phyloP scores from a whole-genome alignment of 2,888 invertebrate species.

The Cosmia trapezina region DNA sequence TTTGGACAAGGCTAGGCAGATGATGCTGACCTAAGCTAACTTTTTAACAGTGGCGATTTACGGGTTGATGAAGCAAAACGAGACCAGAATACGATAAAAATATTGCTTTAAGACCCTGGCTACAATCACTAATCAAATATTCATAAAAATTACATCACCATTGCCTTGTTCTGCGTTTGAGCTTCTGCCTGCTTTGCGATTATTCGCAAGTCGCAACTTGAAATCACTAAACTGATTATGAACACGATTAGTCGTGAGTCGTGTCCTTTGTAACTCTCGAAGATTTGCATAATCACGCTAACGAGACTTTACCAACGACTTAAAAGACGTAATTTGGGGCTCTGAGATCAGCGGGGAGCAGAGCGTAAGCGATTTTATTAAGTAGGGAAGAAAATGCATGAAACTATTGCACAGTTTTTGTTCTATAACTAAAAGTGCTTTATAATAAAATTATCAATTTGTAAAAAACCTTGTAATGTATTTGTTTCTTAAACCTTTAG shows the following conservation, averaged over 20 bases:
- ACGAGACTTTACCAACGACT: conserved; percentile 64
- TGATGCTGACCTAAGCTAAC: no score
- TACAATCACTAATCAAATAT: conserved; percentile 31
- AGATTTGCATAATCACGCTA: conserved; percentile 75
- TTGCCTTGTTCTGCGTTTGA: conserved; percentile 6
- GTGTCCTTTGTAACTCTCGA: conserved; percentile 66
- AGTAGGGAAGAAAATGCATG: no score
- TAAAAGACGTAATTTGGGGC: conserved; percentile 51
- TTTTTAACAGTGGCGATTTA: no score
- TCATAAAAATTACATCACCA: conserved; percentile 26
- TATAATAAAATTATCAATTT: no score
- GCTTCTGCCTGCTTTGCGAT: conserved; percentile 43
- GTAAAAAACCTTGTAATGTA: no score
- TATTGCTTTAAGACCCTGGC: no score
- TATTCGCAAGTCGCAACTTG: conserved; percentile 53
- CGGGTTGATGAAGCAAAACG: no score
- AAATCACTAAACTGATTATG: conserved; percentile 71
- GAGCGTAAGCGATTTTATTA: background rate
- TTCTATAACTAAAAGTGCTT: no score
- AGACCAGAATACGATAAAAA: no score
- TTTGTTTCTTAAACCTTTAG: background rate
- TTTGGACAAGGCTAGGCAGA: no score
- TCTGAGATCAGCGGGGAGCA: conserved; percentile 22
- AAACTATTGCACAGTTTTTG: no score
- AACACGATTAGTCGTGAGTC: conserved; percentile 76